phyloP scores from a whole-genome alignment of 1,140 invertebrate species.

The Steinernema khuongi region DNA sequence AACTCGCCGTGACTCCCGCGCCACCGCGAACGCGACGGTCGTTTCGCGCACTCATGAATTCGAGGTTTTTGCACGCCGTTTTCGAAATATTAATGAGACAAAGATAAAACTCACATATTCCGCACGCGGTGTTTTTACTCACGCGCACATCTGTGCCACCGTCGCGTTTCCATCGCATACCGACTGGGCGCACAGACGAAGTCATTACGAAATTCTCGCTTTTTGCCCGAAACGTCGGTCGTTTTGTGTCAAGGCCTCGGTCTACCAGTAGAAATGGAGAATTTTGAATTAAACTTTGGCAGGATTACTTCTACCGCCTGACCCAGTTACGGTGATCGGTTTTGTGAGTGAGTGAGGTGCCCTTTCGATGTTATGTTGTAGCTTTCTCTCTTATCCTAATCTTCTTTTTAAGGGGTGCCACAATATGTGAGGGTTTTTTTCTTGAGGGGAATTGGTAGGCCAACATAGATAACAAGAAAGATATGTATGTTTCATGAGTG shows the following conservation, averaged over 20 bases:
- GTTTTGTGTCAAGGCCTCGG: background rate
- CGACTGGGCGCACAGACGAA: no score
- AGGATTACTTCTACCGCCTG: background rate
- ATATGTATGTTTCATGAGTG: no score
- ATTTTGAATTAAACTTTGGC: background rate
- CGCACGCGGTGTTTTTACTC: background rate
- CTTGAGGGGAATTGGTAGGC: no score
- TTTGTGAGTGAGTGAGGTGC: no score
- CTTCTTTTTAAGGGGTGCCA: no score
- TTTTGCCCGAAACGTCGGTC: background rate
- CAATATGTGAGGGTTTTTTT: no score
- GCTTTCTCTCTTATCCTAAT: no score
- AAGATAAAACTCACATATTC: slow-evolving; percentile 1
- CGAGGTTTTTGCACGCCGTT: background rate
- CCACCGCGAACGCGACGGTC: no score
- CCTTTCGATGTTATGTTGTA: no score
- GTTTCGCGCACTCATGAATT: slow-evolving; percentile 12
- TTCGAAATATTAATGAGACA: slow-evolving; percentile 6
- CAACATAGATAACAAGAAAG: no score
- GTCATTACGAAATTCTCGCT: slow-evolving; percentile 10
- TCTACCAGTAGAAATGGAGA: background rate
- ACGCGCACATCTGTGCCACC: background rate
- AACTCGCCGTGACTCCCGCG: no score
- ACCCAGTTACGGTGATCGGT: no score
- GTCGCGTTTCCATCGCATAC: background rate